Base-by-base conservation (phyloP, 2,797 vertebrate genomes). In the Eospalax fontanierii region DNA sequence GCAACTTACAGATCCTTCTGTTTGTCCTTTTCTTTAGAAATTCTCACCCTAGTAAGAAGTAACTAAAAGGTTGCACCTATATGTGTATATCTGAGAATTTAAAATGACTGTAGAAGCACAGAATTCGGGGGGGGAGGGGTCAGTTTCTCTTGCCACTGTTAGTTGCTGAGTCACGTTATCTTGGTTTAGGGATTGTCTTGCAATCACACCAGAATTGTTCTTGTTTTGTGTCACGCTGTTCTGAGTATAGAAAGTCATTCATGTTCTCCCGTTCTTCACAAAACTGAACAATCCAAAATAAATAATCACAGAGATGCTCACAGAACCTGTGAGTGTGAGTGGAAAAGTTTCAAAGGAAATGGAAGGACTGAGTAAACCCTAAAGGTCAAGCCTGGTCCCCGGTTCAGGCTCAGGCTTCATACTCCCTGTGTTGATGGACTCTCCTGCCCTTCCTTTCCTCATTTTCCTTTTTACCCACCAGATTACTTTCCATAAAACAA, bases 41-140 rank as follows among this genome's bases (percentile, higher is more conserved):
- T 92, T 79, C 24, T 79, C 59, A 65, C 24, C 16, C 35, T 78
- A 59, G 68, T 86, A 40, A 89, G 82, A 95, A 61, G 26, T 76
- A 61, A 35, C 30, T 88, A 68, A 22, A 87, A 83, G 2, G 26
- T 88, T 43, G 6, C 38, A 43, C 38, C 0, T 18, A 86, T 6
- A 3, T 74, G 33, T 82, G 78, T 10, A 3, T 61, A 35, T 43
- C 65, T 61, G 30, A n/a, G 38, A 54, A 4, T 18, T 84, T 78
- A 33, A 61, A 68, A 7, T 9, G 38, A 28, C 75, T 40, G 14
- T 8, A 54, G 33, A 66, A 30, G 18, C 26, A 33, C 0, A 76
- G 57, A 40, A n/a, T 73, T n/a, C n/a, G 7, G 57, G 10, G 6
- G 7, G 15, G 15, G 1, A 0, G 19, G 15, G 1, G 33, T 33